Base-by-base conservation (phyloP, 2,113 vertebrate species). In the Cryptomyrus ogoouensis region DNA sequence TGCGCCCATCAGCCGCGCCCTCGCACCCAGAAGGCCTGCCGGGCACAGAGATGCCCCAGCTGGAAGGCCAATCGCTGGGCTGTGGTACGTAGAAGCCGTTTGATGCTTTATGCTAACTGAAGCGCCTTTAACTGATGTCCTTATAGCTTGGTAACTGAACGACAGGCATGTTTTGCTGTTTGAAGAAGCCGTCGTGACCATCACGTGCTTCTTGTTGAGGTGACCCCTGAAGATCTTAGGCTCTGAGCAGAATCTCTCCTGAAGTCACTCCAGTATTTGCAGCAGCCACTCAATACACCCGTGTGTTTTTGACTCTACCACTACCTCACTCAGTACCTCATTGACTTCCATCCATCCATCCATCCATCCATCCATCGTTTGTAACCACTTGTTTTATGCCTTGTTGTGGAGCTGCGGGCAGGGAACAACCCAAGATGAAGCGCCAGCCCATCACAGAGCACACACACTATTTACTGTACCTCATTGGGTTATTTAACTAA, bases 21-120 rank as follows among this genome's bases (percentile, higher is more conserved):
- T 87, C 96, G 91, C n/a, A 93, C 91, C 0, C 93, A 96, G 93
- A 99, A 98, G 95, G 89, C 91, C 58, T 99, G 98, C 90, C 95
- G 97, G 91, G 91, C 95, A 24, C 94, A 90, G 91, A 95, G 96
- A 91, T 99, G 98, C 88, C 97, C 98, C 92, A 89, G 92, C 90
- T 99, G 98, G 98, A 99, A 98, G 93, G 93, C 95, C 91, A 96
- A 94, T 90, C 95, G 91, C 90, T 99, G 98, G 98, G 96, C 93
- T 62, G 95, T 97, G 96, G 98, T 99, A 96, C 90, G 95, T 93
- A 90, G 88, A 84, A 90, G 88, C 27, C 90, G 66, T 87, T 88
- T 1, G 6, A 27, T 15, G n/a, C 6, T 31, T 80, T 44, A 74
- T 88, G 90, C 89, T 53, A 77, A 87, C 24, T 42, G 1, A 77